Base-by-base conservation (phyloP, 1,140 invertebrate species). In the Maniola jurtina region DNA sequence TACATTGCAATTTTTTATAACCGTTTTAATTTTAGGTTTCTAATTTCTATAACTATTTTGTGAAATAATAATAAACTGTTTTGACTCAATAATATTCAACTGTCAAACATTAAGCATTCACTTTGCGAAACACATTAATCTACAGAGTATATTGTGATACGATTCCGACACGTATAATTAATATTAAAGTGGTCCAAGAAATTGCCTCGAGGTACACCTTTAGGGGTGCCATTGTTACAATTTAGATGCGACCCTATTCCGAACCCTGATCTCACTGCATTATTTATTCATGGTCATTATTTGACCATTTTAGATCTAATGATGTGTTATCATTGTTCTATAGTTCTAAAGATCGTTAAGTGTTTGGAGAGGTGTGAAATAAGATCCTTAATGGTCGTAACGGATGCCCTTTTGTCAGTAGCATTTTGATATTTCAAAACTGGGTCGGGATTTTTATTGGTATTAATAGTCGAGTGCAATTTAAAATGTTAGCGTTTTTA, bases 261-360 rank as follows among this genome's bases (percentile, higher is more conserved):
- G 67, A 65, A 75, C 72, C 83, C 80, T 86, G 85, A 88, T 89
- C 85, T 87, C 73, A 82, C 72, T 80, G 64, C 73, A 85, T 87
- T 84, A 88, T 89, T 89, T 88, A 88, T 89, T 89, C 83, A 88
- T 86, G 87, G 87, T 88, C 87, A 89, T 89, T 88, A 89, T 89
- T 89, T 89, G 87, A 87, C 84, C 87, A 83, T 89, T 88, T 89
- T 76, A 61, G 68, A 78, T 82, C 81, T 89, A 89, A 89, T 89
- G 87, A 88, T 87, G 81, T 81, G 79, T 72, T 71, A 80, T 80
- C 82, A 77, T 89, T 89, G 87, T 89, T 89, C 86, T 89, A 66
- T 78, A 75, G 58, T 67, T 64, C 76, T 79, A 76, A 75, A 77
- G 64, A 82, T 75, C 70, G 77, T 82, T 82, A 82, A 81, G 65